Percentiles rank a stretch among this genome's conserved stretches.
Conservation (phyloP, 1,140 invertebrate genomes). For the Pararge aegeria region DNA sequence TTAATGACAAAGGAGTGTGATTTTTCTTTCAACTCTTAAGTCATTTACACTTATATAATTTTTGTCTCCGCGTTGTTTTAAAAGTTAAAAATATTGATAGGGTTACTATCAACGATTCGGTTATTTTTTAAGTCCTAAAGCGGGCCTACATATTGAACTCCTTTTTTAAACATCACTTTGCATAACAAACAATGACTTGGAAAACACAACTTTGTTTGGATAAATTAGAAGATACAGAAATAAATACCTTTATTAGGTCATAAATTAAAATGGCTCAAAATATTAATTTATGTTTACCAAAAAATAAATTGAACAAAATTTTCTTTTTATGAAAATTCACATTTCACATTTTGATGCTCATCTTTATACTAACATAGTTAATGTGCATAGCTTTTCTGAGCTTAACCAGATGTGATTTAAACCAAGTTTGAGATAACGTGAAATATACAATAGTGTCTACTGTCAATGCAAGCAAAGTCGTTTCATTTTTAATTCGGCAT, state of each 20-base stretch:
- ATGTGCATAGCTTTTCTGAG: slow-evolving; percentile 36
- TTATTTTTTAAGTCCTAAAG: too few relatives aligned
- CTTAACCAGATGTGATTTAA: slow-evolving; percentile 29
- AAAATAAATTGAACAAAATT: slow-evolving; percentile 26
- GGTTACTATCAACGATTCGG: too few relatives aligned
- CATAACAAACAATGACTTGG: too few relatives aligned
- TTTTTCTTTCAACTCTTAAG: too few relatives aligned
- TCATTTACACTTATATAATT: too few relatives aligned
- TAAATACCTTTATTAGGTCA: slow-evolving; percentile 41
- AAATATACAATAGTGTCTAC: slow-evolving; percentile 44
- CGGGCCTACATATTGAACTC: too few relatives aligned
- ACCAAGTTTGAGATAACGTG: slow-evolving; percentile 39
- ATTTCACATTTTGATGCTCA: slow-evolving; percentile 24
- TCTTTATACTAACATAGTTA: slow-evolving; percentile 37
- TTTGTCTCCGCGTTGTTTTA: too few relatives aligned
- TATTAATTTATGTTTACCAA: slow-evolving; percentile 39
- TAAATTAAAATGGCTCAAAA: slow-evolving; percentile 36
- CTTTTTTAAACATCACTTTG: too few relatives aligned
- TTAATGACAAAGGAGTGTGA: too few relatives aligned
- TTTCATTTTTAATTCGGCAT: slow-evolving; percentile 37
- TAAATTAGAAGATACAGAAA: slow-evolving; percentile 42
- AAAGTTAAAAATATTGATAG: too few relatives aligned
- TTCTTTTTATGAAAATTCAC: slow-evolving; percentile 30
- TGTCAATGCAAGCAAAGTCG: slow-evolving; percentile 35
- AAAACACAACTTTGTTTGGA: slow-evolving; percentile 12